Base-by-base conservation (phyloP, 2,797 vertebrate species). In the Nannoperca australis region DNA sequence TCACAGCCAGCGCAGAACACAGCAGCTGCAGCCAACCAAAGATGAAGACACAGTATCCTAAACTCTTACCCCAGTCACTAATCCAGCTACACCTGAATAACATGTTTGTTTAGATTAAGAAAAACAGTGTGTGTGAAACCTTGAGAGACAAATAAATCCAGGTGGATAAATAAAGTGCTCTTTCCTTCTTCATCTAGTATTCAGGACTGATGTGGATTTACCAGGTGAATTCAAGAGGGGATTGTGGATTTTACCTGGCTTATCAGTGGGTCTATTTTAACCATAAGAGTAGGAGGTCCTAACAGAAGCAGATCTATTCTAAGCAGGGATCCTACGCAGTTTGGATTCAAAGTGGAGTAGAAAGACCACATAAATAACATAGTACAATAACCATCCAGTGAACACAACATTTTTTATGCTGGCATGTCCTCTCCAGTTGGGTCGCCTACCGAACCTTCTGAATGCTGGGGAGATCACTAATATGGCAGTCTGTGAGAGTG, bases 1-100 rank as follows among this genome's bases (percentile, higher is more conserved):
- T 81, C 80, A 82, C 72, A 91, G 87, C 90, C 88, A 89, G 85
- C 24, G 77, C 80, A 91, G 85, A 91, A 90, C 76, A 83, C 83
- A 90, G 91, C 84, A 89, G 85, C 84, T 83, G 86, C 84, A 93
- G 88, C 89, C 87, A 90, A 51, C 74, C 77, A 81, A 69, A 89
- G 76, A 72, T n/a, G 54, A 85, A 60, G 65, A 86, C 73, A 77
- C 44, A 62, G 50, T 49, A 49, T 66, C 64, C 44, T 73, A 47
- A 50, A 34, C 20, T 63, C 27, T 69, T 15, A 76, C 27, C 67
- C 65, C 50, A 53, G 2, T 75, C 49, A 65, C 58, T 55, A 77
- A 72, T 61, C 40, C 51, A 70, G 50, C 47, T 71, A 15, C 53
- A 53, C 49, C n/a, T 54, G 22, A 72, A 47, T 34, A 13, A 71